Base-by-base conservation (phyloP, 1,140 invertebrate species). In the Megalonaias nervosa region DNA sequence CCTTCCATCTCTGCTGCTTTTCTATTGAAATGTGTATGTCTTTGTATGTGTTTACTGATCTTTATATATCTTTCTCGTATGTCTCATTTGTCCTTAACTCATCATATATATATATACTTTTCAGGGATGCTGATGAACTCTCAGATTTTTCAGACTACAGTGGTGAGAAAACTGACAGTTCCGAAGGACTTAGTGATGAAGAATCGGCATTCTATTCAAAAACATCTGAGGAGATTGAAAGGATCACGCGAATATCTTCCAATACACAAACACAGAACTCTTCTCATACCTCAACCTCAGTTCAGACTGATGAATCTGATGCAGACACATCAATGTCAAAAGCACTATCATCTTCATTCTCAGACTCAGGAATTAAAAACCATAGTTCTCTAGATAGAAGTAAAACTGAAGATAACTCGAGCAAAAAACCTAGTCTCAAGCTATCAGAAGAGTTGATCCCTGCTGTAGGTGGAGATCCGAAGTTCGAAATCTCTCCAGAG, bases 51-150 rank as follows among this genome's bases (percentile, higher is more conserved):
- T 31, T 9, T 48, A 17, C 68, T 48, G 23, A 19, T 65, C 17
- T 71, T 55, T 61, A 17, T 61, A 17, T 70, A 62, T 64, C 21
- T 70, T 21, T 19, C n/a, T 62, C 70, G 14, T 31, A 56, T 62
- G 26, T 68, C 38, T 23, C 21, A 55, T 67, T 64, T 69, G n/a
- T 21, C 19, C 1, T 48, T 67, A 15, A 70, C 61, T 13, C 48
- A 1, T 31, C 26, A 67, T 19, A 56, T 23, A 17, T 19, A 56
- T 23, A 17, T 70, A 70, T 67, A 61, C 75, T 72, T 79, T 76
- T n/a, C 79, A 90, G 89, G 70, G 86, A 89, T 82, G 84, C 81
- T 57, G 87, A 87, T 75, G 85, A 89, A 61, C 79, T 89, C 62
- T 88, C 87, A 15, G 88, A 89, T 77, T 77, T 89, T 19, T 89